Evolutionary conservation across 2,113 vertebrate species (phyloP).

Genomic region (Solenodon paradoxus): DNA sequence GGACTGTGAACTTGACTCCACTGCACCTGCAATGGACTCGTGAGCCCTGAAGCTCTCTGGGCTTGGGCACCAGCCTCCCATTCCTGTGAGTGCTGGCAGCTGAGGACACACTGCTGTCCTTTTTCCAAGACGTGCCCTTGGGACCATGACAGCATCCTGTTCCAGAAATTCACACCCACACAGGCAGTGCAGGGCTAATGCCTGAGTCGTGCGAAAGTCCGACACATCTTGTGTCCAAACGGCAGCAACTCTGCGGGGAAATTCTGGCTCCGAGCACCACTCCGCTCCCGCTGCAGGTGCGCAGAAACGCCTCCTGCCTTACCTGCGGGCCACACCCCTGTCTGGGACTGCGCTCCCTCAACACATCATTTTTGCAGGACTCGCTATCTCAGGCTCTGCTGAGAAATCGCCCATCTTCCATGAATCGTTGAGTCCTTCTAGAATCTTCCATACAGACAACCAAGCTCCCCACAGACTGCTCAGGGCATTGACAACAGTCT

Average conservation of each 20-base stretch:
- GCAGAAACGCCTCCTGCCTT: neutral
- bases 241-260: neutral
- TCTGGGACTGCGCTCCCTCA: rapidly evolving
- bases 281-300: no score
- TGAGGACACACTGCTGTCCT: neutral
- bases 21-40: neutral
- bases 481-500: neutral
- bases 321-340: no score
- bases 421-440: neutral
- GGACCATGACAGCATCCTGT: neutral
- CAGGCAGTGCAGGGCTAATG: neutral
- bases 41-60: neutral
- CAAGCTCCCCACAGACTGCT: neutral
- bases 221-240: neutral
- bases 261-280: no score
- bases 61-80: neutral
- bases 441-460: neutral
- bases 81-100: neutral
- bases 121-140: neutral
- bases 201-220: neutral
- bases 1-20: neutral
- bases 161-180: neutral
- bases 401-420: neutral
- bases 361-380: neutral
- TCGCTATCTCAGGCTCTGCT: neutral